Conservation (phyloP, 2,888 invertebrate species). For the Cremastobaeus sp. region DNA sequence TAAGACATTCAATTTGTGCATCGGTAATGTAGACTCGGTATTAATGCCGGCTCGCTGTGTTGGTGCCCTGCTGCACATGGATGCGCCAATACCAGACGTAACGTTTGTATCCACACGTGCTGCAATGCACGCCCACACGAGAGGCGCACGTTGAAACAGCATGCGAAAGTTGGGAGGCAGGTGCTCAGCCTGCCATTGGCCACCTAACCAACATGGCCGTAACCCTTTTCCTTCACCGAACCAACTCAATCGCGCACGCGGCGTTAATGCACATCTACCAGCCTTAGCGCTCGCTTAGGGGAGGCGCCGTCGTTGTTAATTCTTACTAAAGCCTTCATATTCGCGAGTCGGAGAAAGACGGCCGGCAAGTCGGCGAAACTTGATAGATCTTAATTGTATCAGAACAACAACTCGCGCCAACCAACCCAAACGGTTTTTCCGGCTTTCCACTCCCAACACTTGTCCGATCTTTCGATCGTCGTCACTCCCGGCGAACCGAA, state of each 20-base stretch:
- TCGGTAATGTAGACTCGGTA: conserved; percentile 53
- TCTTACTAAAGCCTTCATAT: conserved; percentile 55
- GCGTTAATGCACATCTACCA: conserved; percentile 69
- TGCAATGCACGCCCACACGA: conserved; percentile 72
- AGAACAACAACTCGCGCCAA: too few relatives aligned
- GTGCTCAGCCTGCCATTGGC: conserved; percentile 78
- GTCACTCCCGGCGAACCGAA: too few relatives aligned
- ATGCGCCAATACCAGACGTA: conserved; percentile 49
- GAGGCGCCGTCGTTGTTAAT: conserved; percentile 60
- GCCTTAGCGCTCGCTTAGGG: conserved; percentile 60
- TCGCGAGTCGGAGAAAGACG: conserved; percentile 38
- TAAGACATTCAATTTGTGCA: conserved; percentile 60
- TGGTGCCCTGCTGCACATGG: conserved; percentile 28
- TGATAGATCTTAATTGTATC: conserved; percentile 31
- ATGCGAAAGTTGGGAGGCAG: conserved; percentile 76
- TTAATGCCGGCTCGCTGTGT: conserved; percentile 30
- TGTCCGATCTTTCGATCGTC: too few relatives aligned
- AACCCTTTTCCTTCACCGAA: conserved; percentile 70
- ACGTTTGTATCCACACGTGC: conserved; percentile 63
- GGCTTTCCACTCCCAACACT: too few relatives aligned
- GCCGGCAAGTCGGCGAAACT: conserved; percentile 34
- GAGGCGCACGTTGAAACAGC: conserved; percentile 70
- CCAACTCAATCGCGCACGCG: conserved; percentile 67
- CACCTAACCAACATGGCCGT: conserved; percentile 78
- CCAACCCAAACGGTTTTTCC: conserved; percentile 12